phyloP scores from a whole-genome alignment of 2,888 invertebrate genomes.

The Cheiracanthium punctorium region DNA sequence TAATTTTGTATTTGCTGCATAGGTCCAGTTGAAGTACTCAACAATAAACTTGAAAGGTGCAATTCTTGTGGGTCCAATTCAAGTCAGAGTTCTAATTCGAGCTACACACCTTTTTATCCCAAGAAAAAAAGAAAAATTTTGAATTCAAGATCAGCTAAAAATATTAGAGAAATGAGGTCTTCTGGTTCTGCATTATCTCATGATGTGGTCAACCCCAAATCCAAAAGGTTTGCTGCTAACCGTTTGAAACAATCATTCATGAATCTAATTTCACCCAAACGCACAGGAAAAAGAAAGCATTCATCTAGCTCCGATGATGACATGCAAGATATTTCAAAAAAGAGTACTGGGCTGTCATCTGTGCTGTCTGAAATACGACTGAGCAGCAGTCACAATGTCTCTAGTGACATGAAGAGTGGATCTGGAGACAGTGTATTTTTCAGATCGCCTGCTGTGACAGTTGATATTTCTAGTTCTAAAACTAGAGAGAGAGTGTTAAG shows the following conservation, averaged over 20 bases:
- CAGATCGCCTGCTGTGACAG: background rate
- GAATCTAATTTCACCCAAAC: background rate
- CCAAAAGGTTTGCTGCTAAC: background rate
- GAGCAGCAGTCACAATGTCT: background rate
- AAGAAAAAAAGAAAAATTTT: constrained; percentile 59
- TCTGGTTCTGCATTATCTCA: background rate
- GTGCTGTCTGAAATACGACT: constrained; percentile 36
- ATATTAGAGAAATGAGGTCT: constrained; percentile 39
- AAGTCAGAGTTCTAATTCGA: constrained; percentile 43
- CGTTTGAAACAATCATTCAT: background rate
- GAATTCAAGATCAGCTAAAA: constrained; percentile 40
- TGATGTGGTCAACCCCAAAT: background rate
- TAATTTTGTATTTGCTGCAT: too few species aligned
- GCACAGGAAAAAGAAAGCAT: constrained; percentile 26
- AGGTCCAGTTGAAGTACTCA: background rate
- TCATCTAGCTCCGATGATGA: constrained; percentile 38
- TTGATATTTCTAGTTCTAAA: background rate
- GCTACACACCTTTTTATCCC: constrained; percentile 50
- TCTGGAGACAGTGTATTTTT: constrained; percentile 19
- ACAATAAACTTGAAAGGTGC: constrained; percentile 8
- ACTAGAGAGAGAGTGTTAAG: background rate
- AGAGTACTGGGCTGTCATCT: constrained; percentile 19
- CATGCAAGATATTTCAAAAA: background rate
- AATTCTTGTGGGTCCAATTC: constrained; percentile 48
- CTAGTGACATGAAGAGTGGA: background rate